Conservation (phyloP, 2,888 invertebrate species). For the Drosophila paramelanica region DNA sequence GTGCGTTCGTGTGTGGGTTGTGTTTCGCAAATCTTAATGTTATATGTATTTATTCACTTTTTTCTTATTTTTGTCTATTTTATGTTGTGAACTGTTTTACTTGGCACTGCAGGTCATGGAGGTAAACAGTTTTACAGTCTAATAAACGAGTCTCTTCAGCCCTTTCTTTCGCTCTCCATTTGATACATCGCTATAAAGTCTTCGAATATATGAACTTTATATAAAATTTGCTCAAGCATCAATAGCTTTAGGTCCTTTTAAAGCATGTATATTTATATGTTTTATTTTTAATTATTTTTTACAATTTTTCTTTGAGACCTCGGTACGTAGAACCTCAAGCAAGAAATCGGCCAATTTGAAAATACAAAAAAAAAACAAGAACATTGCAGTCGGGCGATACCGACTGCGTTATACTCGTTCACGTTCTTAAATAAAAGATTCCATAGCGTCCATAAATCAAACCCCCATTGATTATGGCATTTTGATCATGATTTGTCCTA, state of each 20-base stretch:
- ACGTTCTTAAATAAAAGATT: too few species aligned
- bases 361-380: conserved; percentile 11
- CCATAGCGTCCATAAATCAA: too few species aligned
- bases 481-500: too few species aligned
- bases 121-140: conserved; percentile 70
- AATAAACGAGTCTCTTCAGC: conserved; percentile 44
- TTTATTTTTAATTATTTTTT: conserved; percentile 26
- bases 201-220: conserved; percentile 22
- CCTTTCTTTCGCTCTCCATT: conserved; percentile 31
- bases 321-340: conserved; percentile 57
- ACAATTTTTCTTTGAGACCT: conserved; percentile 59
- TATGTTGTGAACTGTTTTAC: conserved; percentile 58
- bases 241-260: conserved; percentile 33
- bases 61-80: conserved; percentile 62
- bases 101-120: conserved; percentile 76
- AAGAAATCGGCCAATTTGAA: conserved; percentile 53
- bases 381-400: too few species aligned
- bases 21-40: conserved; percentile 49
- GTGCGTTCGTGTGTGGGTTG: conserved; percentile 37
- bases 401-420: too few species aligned
- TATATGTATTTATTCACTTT: conserved; percentile 55
- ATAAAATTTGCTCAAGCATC: conserved; percentile 20
- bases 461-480: too few species aligned
- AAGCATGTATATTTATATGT: conserved; percentile 53
- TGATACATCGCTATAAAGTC: conserved; percentile 17